Conservation (phyloP, 2,888 invertebrate species). For the Cremastobaeus sp. region DNA sequence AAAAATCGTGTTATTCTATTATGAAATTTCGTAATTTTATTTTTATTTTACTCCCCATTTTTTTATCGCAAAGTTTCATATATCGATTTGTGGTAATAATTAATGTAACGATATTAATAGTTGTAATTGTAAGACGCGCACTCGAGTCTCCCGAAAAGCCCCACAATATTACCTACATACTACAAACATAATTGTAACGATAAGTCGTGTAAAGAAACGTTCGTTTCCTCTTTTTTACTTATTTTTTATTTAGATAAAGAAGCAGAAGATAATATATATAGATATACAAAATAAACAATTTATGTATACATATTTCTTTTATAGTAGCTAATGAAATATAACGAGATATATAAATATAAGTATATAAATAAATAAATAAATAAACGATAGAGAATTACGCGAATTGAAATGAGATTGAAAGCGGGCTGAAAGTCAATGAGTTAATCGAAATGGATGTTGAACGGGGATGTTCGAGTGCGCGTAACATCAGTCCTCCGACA, state of each 20-base stretch:
- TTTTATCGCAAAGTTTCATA: constrained; percentile 54
- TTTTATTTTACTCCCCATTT: constrained; percentile 44
- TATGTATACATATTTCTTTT: constrained; percentile 45
- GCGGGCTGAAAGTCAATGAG: constrained; percentile 19
- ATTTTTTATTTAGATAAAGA: constrained; percentile 50
- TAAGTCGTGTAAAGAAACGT: constrained; percentile 45
- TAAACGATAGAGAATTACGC: constrained; percentile 1
- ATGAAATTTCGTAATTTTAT: constrained; percentile 57
- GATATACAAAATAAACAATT: constrained; percentile 23
- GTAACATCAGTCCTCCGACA: constrained; percentile 56
- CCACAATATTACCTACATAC: constrained; percentile 20
- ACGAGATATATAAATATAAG: constrained; percentile 22
- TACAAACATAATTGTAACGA: constrained; percentile 24
- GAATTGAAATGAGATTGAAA: constrained; percentile 18
- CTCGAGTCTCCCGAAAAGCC: constrained; percentile 51
- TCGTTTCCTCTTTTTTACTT: constrained; percentile 48
- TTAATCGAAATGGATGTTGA: constrained; percentile 14
- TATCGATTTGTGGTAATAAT: constrained; percentile 46
- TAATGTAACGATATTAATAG: constrained; percentile 36
- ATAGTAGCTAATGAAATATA: constrained; percentile 30
- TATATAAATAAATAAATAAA: constrained; percentile 13
- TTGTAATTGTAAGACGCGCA: constrained; percentile 46
- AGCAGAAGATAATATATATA: constrained; percentile 21
- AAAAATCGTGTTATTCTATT: constrained; percentile 58
- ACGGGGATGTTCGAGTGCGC: constrained; percentile 41